phyloP scores from a whole-genome alignment of 2,888 invertebrate genomes.

The Poecilus cupreus region DNA sequence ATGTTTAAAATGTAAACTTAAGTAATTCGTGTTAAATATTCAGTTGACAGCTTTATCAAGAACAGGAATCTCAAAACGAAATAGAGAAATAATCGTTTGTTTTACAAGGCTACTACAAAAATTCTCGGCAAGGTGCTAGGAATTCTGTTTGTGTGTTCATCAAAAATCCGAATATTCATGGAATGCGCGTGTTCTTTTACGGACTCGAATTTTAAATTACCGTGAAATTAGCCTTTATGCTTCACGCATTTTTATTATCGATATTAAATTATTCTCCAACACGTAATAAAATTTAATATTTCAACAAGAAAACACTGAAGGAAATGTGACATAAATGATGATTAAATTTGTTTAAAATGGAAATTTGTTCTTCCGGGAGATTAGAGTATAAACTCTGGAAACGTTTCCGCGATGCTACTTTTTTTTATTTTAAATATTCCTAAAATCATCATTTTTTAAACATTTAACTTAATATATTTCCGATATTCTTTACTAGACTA shows the following conservation, averaged over 20 bases:
- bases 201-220: conserved; percentile 50
- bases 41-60: conserved; percentile 5
- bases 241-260: conserved; percentile 34
- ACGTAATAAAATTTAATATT: conserved; percentile 9
- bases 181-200: conserved; percentile 29
- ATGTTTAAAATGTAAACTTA: background rate
- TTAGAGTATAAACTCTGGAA: background rate
- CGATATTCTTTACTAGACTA: too few relatives aligned
- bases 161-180: conserved; percentile 37
- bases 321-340: background rate
- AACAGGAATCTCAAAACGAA: background rate
- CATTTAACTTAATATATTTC: too few relatives aligned
- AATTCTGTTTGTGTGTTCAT: background rate
- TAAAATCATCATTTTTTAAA: too few relatives aligned
- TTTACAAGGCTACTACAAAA: conserved; percentile 17
- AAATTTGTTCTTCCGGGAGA: background rate
- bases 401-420: background rate
- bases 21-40: conserved; percentile 38
- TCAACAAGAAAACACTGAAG: background rate
- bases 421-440: too few relatives aligned
- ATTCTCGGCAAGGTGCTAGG: background rate
- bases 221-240: conserved; percentile 39
- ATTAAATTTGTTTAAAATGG: background rate
- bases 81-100: conserved; percentile 21
- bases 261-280: conserved; percentile 28